Evolutionary conservation across 1,140 invertebrate genomes (phyloP).

Genomic region (Bilobella aurantiaca): DNA sequence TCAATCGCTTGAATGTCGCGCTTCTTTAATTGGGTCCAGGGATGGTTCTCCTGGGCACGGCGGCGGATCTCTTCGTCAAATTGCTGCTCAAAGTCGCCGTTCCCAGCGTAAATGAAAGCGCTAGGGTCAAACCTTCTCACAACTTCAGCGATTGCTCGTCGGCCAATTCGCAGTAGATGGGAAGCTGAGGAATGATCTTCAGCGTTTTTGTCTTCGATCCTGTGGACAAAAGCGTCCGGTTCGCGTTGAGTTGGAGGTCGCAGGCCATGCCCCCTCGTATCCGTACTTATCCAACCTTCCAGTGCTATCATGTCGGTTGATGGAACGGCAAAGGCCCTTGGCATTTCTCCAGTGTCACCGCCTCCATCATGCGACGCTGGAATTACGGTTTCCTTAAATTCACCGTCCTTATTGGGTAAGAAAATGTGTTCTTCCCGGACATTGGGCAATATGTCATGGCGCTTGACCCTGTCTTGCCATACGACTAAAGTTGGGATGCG

Average conservation of each 20-base stretch:
- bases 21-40: not conserved
- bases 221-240: slow-evolving; percentile 16
- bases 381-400: not conserved
- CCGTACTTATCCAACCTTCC: slow-evolving; percentile 5
- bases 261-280: slow-evolving; percentile 2
- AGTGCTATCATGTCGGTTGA: slow-evolving; percentile 8
- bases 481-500: slow-evolving; percentile 19
- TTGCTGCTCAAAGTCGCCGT: not conserved
- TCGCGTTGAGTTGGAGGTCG: not conserved
- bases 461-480: slow-evolving; percentile 17
- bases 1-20: not conserved
- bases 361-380: not conserved
- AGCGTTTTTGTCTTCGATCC: not conserved
- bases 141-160: not conserved
- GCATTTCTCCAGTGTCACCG: not conserved
- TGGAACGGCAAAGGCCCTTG: slow-evolving; percentile 6
- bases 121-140: not conserved
- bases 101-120: not conserved
- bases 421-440: not conserved
- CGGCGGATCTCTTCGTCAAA: not conserved
- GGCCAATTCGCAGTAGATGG: not conserved
- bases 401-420: not conserved
- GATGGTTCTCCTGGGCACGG: not conserved
- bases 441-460: not conserved
- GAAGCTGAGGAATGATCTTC: not conserved